These are phyloP conservation scores for Rhabdornis inornatus DNA, from an alignment of 2,113 vertebrate species.

Conservation along the genomic window DNA sequence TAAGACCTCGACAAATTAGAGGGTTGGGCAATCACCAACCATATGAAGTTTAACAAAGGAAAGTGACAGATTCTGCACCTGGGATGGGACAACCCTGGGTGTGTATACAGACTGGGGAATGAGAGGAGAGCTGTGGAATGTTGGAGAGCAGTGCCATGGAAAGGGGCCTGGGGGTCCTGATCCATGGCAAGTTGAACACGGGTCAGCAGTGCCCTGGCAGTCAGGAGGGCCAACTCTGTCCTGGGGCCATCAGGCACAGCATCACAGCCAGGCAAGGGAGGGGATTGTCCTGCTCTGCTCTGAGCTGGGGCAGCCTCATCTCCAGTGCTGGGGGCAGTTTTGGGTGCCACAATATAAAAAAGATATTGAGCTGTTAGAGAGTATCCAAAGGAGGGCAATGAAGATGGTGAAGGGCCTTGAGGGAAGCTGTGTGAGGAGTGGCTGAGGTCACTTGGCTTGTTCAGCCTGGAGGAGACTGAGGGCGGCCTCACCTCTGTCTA, in stretches of 20 bases:
- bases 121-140: neutral
- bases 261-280: neutral
- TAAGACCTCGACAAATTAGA: accelerated
- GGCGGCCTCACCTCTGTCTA: neutral
- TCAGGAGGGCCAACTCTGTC: neutral
- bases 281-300: neutral
- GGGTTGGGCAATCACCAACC: neutral
- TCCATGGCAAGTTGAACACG: accelerated
- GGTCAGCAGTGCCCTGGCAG: neutral
- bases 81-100: accelerated
- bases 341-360: neutral
- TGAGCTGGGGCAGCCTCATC: accelerated
- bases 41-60: neutral
- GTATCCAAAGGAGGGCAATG: accelerated
- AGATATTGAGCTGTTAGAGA: neutral
- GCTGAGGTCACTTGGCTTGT: neutral
- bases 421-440: accelerated
- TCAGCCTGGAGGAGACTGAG: neutral
- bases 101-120: too few relatives aligned
- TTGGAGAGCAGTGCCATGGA: accelerated
- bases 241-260: neutral
- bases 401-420: neutral
- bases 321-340: accelerated
- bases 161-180: neutral
- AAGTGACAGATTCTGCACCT: neutral